These are phyloP conservation scores for Nephrocerus scutellatus DNA, from an alignment of 2,888 invertebrate genomes.

Conservation along the genomic window DNA sequence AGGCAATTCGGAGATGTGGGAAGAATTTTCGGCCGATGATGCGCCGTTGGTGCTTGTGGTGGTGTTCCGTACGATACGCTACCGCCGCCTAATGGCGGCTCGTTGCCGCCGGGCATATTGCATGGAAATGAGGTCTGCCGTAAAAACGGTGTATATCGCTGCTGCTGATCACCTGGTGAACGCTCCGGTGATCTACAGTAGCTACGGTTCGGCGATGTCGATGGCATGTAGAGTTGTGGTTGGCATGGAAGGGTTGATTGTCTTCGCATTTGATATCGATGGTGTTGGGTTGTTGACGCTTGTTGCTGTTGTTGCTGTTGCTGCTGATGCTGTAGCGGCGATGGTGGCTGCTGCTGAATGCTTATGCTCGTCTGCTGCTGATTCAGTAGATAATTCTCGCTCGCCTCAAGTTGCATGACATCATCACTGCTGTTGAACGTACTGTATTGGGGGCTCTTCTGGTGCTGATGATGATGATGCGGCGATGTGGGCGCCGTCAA, in stretches of 20 bases:
- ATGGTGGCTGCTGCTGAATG: constrained; percentile 22
- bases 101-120: constrained; percentile 30
- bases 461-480: constrained; percentile 39
- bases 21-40: constrained; percentile 15
- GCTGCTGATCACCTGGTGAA: constrained; percentile 39
- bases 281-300: not conserved
- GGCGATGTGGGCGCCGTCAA: constrained; percentile 45
- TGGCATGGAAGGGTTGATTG: constrained; percentile 45
- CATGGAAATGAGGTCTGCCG: constrained; percentile 45
- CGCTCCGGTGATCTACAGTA: constrained; percentile 46
- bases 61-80: not conserved
- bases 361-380: no score
- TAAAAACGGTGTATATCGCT: constrained; percentile 42
- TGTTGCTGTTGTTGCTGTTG: constrained; percentile 17
- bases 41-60: no score
- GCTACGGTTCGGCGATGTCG: constrained; percentile 43
- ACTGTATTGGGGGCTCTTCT: constrained; percentile 39
- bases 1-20: constrained; percentile 9
- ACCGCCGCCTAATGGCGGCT: constrained; percentile 23
- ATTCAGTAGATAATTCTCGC: constrained; percentile 31
- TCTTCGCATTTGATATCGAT: constrained; percentile 34
- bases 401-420: constrained; percentile 33
- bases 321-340: constrained; percentile 18
- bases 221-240: constrained; percentile 41
- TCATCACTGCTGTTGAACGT: constrained; percentile 39